Evolutionary conservation across 2,888 invertebrate species (phyloP), one percentile per base, ranked within the genome.

Genomic region (Geotrupes spiniger): DNA sequence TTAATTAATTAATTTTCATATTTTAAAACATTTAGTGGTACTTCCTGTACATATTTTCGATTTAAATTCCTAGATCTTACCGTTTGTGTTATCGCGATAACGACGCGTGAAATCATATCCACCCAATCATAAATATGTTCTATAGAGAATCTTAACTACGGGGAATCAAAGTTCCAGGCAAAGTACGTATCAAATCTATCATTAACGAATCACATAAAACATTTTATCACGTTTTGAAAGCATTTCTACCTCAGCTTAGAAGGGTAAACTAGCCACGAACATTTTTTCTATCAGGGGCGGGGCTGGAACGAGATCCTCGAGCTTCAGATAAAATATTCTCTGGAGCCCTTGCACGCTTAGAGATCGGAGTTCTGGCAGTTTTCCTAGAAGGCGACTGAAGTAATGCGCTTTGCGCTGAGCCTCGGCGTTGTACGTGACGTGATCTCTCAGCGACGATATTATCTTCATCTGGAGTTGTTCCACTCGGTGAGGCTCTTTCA

Each of bases 391-490:
- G 49, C 92, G 83, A 63, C 95, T 94, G 80, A 96, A 92, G 76
- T 94, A 95, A 66, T 95, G 92, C 14, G 92, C 87, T 66, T 93
- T 93, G 63, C 89, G 83, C 68, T 91, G 90, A 17, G 89, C 90
- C 64, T 90, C 89, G 16, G 88, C 85, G 71, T 91, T 89, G 73
- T 91, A 91, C 12, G 94, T 95, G 69, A 95, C 94, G 76, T 98
- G 97, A 66, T 98, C 97, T 36, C 95, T 85, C 49, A 98, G 79
- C 51, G 95, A 93, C 53, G 92, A 90, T 63, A 97, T 93, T 65
- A 98, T 91, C 74, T 94, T 95, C 89, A 92, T 94, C 73, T 98
- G 96, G 11, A 97, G 78, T 64, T 91, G 92, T 71, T 98, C 97
- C 59, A 97, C 91, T 62, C 90, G 87, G 68, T 89, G 87, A 1